Evolutionary conservation across 2,888 invertebrate species (phyloP), one percentile per base, ranked within the genome.

Genomic region (Hetaerina titia): DNA sequence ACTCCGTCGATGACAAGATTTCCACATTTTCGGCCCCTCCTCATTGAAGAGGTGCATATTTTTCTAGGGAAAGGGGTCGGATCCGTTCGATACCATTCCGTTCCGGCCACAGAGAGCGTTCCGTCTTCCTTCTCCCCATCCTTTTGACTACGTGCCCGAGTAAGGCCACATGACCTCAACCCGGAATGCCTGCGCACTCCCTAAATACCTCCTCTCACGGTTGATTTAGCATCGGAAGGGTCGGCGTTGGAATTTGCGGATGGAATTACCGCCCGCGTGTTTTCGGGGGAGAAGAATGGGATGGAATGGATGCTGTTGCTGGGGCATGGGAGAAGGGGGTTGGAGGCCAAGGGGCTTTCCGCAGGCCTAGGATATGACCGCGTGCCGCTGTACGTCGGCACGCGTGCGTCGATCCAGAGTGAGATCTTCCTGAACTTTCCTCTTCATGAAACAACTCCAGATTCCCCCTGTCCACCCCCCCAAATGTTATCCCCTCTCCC

Each of bases 221-320:
- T 81, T 81, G 81, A 81, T 81, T 81, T 81, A 81, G 81, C 81
- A 81, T 81, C 81, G 25, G 81, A 22, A 31, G 25, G 81, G 74
- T 4, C 9, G n/a, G 69, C 69, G 81, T 81, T n/a, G 81, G 81
- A 81, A 81, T 81, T 81, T 81, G 81, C 25, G 31, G 81, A 81
- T 81, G 81, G 81, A 31, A 81, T 81, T 81, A 81, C 81, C 31
- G 81, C 81, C 15, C 11, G 81, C 81, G 81, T 81, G 81, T 81
- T 81, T 81, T 81, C 31, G 81, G 31, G 11, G 25, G 13, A 31
- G 81, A 22, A 0, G 25, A 74, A 19, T 25, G 74, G 74, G 8
- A 74, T 45, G 45, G 45, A 45, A 45, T 45, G 45, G 45, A 45
- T 45, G 45, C 45, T 45, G 45, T 45, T 45, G 45, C 45, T 45